Percentiles rank a stretch among this genome's conserved stretches.
Evolutionary conservation across 2,888 invertebrate genomes (phyloP).

Genomic region (Clivina fossor): DNA sequence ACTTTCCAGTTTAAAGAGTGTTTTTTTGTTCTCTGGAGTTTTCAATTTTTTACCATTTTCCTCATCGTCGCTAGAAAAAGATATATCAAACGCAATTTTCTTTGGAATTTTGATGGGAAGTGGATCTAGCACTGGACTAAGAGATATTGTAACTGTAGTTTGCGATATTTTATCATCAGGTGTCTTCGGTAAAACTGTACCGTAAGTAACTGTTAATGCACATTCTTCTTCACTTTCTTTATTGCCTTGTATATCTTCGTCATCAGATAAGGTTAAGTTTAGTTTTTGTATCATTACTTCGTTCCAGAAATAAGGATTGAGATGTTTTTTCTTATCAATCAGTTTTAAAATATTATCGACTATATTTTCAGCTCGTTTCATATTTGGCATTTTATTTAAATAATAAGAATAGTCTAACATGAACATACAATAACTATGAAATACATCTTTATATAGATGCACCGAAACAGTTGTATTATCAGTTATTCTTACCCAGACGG

Average conservation of each 20-base stretch:
- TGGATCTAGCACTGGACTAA: constrained; percentile 24
- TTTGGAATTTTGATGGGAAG: constrained; percentile 31
- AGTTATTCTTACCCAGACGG: constrained; percentile 28
- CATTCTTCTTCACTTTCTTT: constrained; percentile 9
- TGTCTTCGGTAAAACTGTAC: constrained; percentile 27
- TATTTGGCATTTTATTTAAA: constrained; percentile 34
- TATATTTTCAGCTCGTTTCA: constrained; percentile 38
- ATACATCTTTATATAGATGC: constrained; percentile 37
- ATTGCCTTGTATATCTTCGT: constrained; percentile 8
- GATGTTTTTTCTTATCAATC: constrained; percentile 37
- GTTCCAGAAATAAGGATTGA: constrained; percentile 41
- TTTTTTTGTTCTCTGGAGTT: constrained; percentile 18
- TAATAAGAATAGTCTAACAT: constrained; percentile 42
- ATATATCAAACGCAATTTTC: constrained; percentile 35
- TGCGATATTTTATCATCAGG: constrained; percentile 35
- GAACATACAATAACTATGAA: constrained; percentile 37
- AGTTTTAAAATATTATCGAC: constrained; percentile 39
- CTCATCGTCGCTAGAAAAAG: constrained; percentile 18
- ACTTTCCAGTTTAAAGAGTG: constrained; percentile 19
- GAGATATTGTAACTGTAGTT: constrained; percentile 17
- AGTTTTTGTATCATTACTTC: constrained; percentile 42
- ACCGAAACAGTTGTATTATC: constrained; percentile 28
- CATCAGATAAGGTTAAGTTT: constrained; percentile 32
- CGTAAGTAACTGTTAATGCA: constrained; percentile 5
- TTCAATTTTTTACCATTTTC: constrained; percentile 11